These are phyloP conservation scores for Trypoxylus dichotomus DNA, from an alignment of 1,140 invertebrate species.

Conservation along the genomic window DNA sequence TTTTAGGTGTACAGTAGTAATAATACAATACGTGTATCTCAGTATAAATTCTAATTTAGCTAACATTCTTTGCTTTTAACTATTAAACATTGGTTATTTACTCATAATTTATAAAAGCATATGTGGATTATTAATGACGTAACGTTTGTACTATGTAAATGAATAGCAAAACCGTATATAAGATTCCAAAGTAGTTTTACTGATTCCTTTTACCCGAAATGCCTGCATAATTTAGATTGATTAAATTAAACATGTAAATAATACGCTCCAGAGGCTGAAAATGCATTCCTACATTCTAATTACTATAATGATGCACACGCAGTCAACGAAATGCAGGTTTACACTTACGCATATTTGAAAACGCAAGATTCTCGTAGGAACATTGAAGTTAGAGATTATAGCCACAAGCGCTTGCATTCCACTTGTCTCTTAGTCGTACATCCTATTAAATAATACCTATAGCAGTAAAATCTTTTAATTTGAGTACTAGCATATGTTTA, in stretches of 20 bases:
- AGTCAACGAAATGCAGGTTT: background rate
- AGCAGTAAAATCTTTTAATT: no score
- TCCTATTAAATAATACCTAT: no score
- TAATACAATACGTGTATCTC: no score
- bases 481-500: no score
- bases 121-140: background rate
- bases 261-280: background rate
- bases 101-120: background rate
- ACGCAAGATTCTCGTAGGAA: background rate
- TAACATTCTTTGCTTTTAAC: no score
- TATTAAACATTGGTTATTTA: no score
- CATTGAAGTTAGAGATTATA: background rate
- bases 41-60: no score
- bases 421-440: no score
- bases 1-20: no score
- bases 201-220: background rate
- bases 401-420: background rate
- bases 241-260: conserved; percentile 16
- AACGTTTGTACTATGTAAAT: background rate
- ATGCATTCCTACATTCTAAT: background rate
- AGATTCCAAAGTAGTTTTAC: no score
- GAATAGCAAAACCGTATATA: no score
- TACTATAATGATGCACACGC: background rate
- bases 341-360: background rate
- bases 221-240: background rate